Evolutionary conservation across 2,113 vertebrate genomes (phyloP).

Genomic region (Empidonax traillii): DNA sequence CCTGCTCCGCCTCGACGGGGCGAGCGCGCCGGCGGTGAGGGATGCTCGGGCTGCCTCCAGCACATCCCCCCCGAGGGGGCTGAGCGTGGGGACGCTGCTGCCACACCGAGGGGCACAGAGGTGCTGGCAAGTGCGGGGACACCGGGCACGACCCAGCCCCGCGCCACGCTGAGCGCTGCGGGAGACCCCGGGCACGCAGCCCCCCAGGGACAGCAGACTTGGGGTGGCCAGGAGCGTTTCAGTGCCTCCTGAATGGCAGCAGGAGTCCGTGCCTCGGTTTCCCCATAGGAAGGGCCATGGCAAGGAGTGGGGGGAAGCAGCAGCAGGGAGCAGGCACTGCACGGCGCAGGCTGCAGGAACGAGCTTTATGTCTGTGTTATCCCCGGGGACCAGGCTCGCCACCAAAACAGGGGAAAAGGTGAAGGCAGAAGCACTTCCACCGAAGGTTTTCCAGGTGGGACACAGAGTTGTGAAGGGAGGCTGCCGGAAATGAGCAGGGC

Average conservation of each 20-base stretch:
- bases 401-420: not conserved
- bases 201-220: not conserved
- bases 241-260: fast-evolving
- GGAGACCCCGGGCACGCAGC: not conserved
- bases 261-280: not conserved
- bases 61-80: fast-evolving
- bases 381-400: fast-evolving
- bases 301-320: not conserved
- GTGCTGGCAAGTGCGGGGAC: no score
- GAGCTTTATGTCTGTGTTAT: no score
- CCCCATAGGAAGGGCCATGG: fast-evolving
- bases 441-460: not conserved
- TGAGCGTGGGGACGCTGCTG: fast-evolving
- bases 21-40: not conserved
- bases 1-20: not conserved
- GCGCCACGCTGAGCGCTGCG: fast-evolving
- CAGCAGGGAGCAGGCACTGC: not conserved
- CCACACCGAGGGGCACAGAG: fast-evolving
- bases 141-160: no score
- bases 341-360: fast-evolving
- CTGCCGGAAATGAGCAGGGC: not conserved
- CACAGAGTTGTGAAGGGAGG: not conserved
- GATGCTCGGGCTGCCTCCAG: not conserved
- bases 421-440: not conserved
- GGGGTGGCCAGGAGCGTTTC: fast-evolving